These are phyloP conservation scores for Macropis europaea DNA, from an alignment of 2,888 invertebrate species.

Conservation along the genomic window DNA sequence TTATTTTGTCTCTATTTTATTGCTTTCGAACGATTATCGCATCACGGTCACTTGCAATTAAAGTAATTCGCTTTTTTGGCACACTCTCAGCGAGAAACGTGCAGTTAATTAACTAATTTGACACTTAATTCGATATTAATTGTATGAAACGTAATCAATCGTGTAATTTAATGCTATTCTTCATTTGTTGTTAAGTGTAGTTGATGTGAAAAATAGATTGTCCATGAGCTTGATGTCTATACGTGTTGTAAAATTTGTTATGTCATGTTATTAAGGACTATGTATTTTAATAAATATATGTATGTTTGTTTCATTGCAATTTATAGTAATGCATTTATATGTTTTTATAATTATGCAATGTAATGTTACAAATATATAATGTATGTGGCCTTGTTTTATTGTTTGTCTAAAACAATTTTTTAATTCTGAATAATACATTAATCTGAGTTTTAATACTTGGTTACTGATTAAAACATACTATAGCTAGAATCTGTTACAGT, in stretches of 20 bases:
- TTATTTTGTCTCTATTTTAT: background rate
- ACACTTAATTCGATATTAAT: background rate
- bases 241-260: background rate
- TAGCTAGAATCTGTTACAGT: background rate
- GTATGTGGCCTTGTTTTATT: background rate
- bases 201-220: background rate
- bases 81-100: background rate
- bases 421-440: background rate
- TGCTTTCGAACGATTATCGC: background rate
- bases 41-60: background rate
- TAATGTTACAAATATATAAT: background rate
- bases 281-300: background rate
- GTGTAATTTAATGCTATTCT: background rate
- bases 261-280: background rate
- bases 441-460: background rate
- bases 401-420: background rate
- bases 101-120: constrained; percentile 1
- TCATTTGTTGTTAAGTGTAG: background rate
- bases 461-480: constrained; percentile 9
- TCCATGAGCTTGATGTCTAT: background rate
- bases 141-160: background rate
- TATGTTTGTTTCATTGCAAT: background rate
- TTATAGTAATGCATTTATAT: background rate
- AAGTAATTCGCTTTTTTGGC: background rate
- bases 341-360: background rate